Conservation (phyloP, 2,797 vertebrate genomes). For the Notamacropus eugenii region DNA sequence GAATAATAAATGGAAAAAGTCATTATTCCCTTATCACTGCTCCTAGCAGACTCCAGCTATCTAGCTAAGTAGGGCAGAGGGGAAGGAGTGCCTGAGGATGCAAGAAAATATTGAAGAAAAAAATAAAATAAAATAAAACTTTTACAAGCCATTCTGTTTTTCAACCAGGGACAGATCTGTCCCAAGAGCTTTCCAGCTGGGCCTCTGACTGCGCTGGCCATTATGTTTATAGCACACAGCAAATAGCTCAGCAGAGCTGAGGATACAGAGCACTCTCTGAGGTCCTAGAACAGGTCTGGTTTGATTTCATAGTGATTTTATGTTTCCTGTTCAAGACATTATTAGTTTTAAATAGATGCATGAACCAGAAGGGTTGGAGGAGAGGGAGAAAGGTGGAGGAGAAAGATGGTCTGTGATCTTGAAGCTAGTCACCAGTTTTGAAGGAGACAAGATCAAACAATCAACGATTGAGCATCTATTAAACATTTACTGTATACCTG, state of each 20-base stretch:
- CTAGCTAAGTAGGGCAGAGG: slow-evolving; percentile 80
- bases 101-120: slow-evolving; percentile 75
- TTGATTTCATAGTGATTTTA: slow-evolving; percentile 70
- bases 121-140: slow-evolving; percentile 65
- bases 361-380: slow-evolving; percentile 60
- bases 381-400: slow-evolving; percentile 49
- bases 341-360: slow-evolving; percentile 72
- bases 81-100: slow-evolving; percentile 73
- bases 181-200: slow-evolving; percentile 72
- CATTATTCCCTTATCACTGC: slow-evolving; percentile 78
- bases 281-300: slow-evolving; percentile 65
- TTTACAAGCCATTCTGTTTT: slow-evolving; percentile 79
- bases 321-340: slow-evolving; percentile 73
- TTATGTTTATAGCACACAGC: slow-evolving; percentile 62
- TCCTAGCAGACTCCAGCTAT: slow-evolving; percentile 76
- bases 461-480: neutral
- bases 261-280: slow-evolving; percentile 58
- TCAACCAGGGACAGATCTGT: slow-evolving; percentile 82
- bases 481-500: neutral
- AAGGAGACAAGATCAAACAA: slow-evolving; percentile 18
- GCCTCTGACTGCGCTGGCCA: slow-evolving; percentile 63
- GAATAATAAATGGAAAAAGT: slow-evolving; percentile 78
- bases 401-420: slow-evolving; percentile 23
- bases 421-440: slow-evolving; percentile 23
- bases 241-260: slow-evolving; percentile 65